These are phyloP conservation scores for Geotrypetes seraphini DNA, from an alignment of 2,797 vertebrate genomes.

Conservation along the genomic window DNA sequence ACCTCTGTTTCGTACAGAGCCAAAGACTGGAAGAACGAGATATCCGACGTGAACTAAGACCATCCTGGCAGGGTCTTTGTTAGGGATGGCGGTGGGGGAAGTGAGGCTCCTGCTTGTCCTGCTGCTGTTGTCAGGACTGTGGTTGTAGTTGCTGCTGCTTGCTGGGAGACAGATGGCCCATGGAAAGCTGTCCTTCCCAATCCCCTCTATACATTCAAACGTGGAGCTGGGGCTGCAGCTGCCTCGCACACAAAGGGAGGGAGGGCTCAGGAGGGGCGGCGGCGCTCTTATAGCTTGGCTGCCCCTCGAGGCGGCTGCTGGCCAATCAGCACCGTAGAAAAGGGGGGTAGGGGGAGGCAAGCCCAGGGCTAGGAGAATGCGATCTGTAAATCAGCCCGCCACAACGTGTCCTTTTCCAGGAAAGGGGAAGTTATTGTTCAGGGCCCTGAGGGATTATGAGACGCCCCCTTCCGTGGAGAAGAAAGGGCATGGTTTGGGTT, in stretches of 20 bases:
- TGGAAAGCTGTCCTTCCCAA: constrained; percentile 72
- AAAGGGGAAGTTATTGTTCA: too few relatives aligned
- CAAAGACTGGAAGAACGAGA: constrained; percentile 95
- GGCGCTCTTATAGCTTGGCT: neutral
- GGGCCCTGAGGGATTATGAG: too few relatives aligned
- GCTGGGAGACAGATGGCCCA: constrained; percentile 79
- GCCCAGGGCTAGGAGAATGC: constrained; percentile 5
- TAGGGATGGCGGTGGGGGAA: constrained; percentile 37
- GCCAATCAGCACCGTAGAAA: constrained; percentile 42
- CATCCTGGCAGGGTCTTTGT: constrained; percentile 83
- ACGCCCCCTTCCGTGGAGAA: too few relatives aligned
- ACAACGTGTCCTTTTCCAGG: too few relatives aligned
- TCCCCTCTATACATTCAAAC: constrained; percentile 69
- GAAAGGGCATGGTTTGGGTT: too few relatives aligned
- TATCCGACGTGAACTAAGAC: constrained; percentile 95
- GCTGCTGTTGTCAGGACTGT: neutral
- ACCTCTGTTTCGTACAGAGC: constrained; percentile 96
- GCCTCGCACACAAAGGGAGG: constrained; percentile 57
- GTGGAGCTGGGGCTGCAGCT: constrained; percentile 56
- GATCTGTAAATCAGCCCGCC: too few relatives aligned
- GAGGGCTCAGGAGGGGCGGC: constrained; percentile 2
- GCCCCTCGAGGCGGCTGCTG: constrained; percentile 12
- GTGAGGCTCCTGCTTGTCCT: constrained; percentile 17
- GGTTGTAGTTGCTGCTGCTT: constrained; percentile 50
- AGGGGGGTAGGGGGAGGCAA: constrained; percentile 13